Conservation (phyloP, 2,113 vertebrate species). For the Mobula hypostoma region DNA sequence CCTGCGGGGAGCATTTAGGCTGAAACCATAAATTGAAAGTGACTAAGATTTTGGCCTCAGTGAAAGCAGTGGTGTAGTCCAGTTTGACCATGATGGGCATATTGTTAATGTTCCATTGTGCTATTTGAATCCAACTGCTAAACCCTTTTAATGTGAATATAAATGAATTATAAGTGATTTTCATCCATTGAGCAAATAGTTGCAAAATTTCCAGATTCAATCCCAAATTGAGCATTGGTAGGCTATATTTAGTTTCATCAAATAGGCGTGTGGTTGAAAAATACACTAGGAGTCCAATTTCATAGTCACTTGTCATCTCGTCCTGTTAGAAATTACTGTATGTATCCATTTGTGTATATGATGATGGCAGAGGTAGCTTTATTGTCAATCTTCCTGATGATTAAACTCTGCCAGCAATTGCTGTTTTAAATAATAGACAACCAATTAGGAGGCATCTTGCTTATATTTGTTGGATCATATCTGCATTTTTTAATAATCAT, state of each 20-base stretch:
- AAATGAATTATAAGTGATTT: conserved; percentile 18
- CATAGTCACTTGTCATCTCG: background rate
- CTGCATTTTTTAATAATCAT: background rate
- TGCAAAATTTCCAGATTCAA: background rate
- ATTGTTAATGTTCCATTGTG: background rate
- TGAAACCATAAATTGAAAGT: conserved; percentile 7
- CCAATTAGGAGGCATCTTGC: background rate
- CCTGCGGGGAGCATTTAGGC: background rate
- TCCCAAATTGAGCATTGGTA: background rate
- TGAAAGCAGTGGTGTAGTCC: background rate
- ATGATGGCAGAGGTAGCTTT: background rate
- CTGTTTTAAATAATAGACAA: background rate
- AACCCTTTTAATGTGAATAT: background rate
- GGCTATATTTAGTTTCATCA: background rate
- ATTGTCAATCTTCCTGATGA: background rate
- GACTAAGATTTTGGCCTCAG: background rate
- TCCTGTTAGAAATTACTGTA: background rate
- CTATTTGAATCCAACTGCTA: background rate
- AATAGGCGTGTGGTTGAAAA: background rate
- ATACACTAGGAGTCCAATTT: background rate
- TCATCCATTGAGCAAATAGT: background rate
- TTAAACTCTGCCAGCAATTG: background rate
- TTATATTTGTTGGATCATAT: too few relatives aligned
- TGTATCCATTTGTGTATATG: background rate
- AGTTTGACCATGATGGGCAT: background rate